These are phyloP conservation scores for Sylvilagus floridanus DNA, from an alignment of 2,797 vertebrate species.

Conservation along the genomic window DNA sequence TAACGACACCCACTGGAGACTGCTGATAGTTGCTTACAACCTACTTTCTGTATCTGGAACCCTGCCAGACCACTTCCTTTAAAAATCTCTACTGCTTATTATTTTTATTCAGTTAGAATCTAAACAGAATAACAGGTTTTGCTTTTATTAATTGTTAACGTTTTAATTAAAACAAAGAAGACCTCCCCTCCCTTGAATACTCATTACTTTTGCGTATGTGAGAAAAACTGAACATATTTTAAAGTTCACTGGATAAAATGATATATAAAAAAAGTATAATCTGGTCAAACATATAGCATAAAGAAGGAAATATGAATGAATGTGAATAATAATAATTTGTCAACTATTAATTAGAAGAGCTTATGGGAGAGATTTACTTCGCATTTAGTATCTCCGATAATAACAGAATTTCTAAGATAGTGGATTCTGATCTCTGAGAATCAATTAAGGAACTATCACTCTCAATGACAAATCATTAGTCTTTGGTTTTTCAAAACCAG, in stretches of 20 bases:
- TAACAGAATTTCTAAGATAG: constrained; percentile 24
- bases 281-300: neutral
- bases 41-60: neutral
- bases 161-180: constrained; percentile 50
- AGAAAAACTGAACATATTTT: neutral
- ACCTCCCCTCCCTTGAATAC: neutral
- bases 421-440: constrained; percentile 9
- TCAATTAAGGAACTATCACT: constrained; percentile 15
- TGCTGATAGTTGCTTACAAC: neutral
- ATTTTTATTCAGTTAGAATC: constrained; percentile 54
- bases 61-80: neutral
- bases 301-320: neutral
- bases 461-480: constrained; percentile 11
- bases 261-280: constrained; percentile 7
- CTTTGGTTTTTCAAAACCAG: constrained; percentile 44
- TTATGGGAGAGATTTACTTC: neutral
- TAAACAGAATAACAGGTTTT: constrained; percentile 5
- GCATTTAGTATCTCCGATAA: neutral
- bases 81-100: neutral
- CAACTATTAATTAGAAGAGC: neutral
- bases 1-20: constrained; percentile 9
- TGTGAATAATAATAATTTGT: neutral
- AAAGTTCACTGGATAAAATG: constrained; percentile 42
- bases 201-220: neutral
- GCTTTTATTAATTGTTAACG: neutral